These are phyloP conservation scores for Cyphomyrus discorhynchus DNA, from an alignment of 2,113 vertebrate genomes.

Conservation along the genomic window DNA sequence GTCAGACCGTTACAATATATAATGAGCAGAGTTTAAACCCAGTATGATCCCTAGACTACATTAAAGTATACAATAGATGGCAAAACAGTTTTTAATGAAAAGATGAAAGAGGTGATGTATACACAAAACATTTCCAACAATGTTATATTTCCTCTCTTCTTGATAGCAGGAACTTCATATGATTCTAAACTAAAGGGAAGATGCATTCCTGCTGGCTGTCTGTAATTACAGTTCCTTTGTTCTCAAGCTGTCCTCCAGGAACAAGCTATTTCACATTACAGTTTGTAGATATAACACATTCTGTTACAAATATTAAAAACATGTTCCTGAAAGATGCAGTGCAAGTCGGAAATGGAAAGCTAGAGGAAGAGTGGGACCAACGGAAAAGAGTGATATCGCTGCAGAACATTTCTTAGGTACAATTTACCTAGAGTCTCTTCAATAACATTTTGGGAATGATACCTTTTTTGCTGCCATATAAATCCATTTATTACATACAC, in stretches of 20 bases:
- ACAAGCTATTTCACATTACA: neutral
- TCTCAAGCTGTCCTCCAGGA: slow-evolving; percentile 3
- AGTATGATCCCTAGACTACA: neutral
- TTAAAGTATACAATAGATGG: neutral
- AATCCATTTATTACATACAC: neutral
- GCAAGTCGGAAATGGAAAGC: neutral
- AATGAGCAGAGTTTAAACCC: neutral
- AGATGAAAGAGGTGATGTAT: neutral
- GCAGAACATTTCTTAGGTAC: slow-evolving; percentile 27
- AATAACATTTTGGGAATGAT: neutral
- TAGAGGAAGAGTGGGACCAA: slow-evolving; percentile 8
- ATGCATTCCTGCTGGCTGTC: neutral
- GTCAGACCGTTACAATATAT: neutral
- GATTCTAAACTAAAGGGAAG: neutral
- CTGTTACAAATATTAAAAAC: neutral
- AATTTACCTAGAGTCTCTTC: slow-evolving; percentile 17
- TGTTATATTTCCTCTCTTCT: neutral
- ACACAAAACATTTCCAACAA: neutral
- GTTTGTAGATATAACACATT: neutral
- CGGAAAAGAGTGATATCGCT: neutral
- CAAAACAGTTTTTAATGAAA: neutral
- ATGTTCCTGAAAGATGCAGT: slow-evolving; percentile 29
- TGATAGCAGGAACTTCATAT: neutral
- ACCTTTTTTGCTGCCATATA: neutral
- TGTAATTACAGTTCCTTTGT: neutral